Evolutionary conservation across 92 coral and sea anemone species (phyloP), one percentile per base, ranked within the genome.

Genomic region (Bergia puertoricense): DNA sequence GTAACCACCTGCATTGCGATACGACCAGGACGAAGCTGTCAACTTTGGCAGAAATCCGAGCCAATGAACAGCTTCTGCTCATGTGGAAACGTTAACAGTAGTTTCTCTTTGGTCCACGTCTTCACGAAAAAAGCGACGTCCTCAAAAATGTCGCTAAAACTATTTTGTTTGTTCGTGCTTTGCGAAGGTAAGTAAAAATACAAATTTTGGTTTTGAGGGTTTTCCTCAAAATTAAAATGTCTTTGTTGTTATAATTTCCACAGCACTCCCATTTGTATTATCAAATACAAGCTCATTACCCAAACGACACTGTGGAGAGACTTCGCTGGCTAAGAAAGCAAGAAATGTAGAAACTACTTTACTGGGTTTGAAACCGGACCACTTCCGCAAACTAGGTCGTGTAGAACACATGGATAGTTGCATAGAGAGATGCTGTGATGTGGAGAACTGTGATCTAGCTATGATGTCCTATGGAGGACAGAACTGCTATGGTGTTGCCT

Each of bases 391-490:
- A 43, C 94, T 95, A 7, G 98, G 98, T 4, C 89, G 89, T 72
- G 98, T 93, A 16, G 86, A 81, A 11, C 89, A 95, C 85, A 95
- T 95, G 98, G 84, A 86, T 45, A 90, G 89, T 54, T 95, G 98
- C 62, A 86, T 95, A 57, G 59, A 91, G 42, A 91, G 91, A 57
- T 95, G 98, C 88, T 95, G 98, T 68, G 95, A 90, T 48, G 77
- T 88, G 10, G 69, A 89, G 71, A 88, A 89, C 8, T 95, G 98
- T 72, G 98, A 95, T 65, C 90, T 95, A 5, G 98, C 96, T 15
- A 95, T 95, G 98, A 95, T 95, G 98, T 95, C 98, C 7, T 95
- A 91, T 67, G 96, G 92, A n/a, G 96, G 98, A 37, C 91, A 85
- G 56, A 92, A 89, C 71, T 95, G 98, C 50, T 95, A 95, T 83